A percentile compares a stretch with the other conserved stretches of the same genome.
phyloP scores from a whole-genome alignment of 2,888 invertebrate species.

The Eupithecia dodoneata region DNA sequence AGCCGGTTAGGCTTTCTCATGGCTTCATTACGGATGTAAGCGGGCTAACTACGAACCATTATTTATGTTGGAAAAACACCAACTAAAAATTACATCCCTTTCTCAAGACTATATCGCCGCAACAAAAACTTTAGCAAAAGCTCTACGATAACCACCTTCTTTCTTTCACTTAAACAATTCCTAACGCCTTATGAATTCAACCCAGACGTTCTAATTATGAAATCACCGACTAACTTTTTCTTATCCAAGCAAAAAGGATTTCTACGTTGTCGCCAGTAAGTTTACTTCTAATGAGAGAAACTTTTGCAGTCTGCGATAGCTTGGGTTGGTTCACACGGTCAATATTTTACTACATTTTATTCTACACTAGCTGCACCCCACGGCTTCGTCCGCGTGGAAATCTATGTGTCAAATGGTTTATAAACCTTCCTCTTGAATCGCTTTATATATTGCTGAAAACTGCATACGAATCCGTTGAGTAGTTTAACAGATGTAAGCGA shows the following conservation, averaged over 20 bases:
- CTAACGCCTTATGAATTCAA: constrained; percentile 12
- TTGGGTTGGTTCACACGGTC: neutral
- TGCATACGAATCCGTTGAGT: too few relatives aligned
- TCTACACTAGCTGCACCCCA: too few relatives aligned
- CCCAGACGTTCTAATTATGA: constrained; percentile 17
- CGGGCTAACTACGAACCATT: too few relatives aligned
- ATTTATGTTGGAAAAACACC: too few relatives aligned
- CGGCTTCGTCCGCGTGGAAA: too few relatives aligned
- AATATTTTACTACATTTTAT: neutral
- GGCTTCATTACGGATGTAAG: neutral
- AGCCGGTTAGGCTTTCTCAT: neutral
- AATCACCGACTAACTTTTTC: constrained; percentile 16
- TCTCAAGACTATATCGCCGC: neutral
- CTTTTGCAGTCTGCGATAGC: constrained; percentile 15
- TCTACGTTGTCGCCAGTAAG: constrained; percentile 30
- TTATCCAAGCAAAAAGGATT: constrained; percentile 16
- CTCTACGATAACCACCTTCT: neutral
- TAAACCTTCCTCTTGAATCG: too few relatives aligned
- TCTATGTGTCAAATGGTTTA: too few relatives aligned
- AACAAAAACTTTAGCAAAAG: neutral
- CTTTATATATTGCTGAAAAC: too few relatives aligned
- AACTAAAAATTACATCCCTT: too few relatives aligned
- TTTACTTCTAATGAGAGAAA: constrained; percentile 38
- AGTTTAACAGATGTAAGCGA: too few relatives aligned
- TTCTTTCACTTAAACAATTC: neutral